Conservation (phyloP, 2,888 invertebrate species). For the Andrena chrysosceles region DNA sequence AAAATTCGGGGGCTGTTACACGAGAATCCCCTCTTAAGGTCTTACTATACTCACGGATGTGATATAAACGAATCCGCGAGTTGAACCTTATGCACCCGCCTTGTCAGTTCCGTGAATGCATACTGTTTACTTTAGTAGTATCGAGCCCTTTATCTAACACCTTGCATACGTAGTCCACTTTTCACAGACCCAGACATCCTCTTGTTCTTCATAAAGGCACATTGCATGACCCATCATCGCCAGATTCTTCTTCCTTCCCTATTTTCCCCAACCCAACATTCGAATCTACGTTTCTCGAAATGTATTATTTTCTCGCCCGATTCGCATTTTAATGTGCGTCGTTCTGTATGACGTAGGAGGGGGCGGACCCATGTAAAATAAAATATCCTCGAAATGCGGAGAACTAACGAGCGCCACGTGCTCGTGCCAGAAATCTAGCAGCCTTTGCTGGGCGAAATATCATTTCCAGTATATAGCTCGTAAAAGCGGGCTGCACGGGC, state of each 20-base stretch:
- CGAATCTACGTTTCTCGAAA: neutral
- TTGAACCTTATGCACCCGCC: too few relatives aligned
- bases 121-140: too few relatives aligned
- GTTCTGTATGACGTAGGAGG: neutral
- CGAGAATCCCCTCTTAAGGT: too few relatives aligned
- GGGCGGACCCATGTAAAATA: slow-evolving; percentile 15
- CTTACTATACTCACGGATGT: too few relatives aligned
- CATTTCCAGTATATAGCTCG: neutral
- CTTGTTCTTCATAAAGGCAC: neutral
- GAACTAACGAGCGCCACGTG: slow-evolving; percentile 53
- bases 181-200: neutral
- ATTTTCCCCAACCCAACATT: neutral
- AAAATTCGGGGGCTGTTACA: too few relatives aligned
- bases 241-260: neutral
- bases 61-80: too few relatives aligned
- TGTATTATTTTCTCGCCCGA: neutral
- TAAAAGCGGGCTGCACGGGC: slow-evolving; percentile 3
- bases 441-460: slow-evolving; percentile 7
- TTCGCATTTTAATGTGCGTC: slow-evolving; percentile 39
- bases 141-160: too few relatives aligned
- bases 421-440: neutral
- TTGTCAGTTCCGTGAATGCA: too few relatives aligned
- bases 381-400: slow-evolving; percentile 34
- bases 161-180: neutral
- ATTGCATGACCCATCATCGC: neutral